These are phyloP conservation scores for Nemopilema nomurai DNA, from an alignment of 30 jellyfish, hydroid and myxozoan species.

Conservation along the genomic window DNA sequence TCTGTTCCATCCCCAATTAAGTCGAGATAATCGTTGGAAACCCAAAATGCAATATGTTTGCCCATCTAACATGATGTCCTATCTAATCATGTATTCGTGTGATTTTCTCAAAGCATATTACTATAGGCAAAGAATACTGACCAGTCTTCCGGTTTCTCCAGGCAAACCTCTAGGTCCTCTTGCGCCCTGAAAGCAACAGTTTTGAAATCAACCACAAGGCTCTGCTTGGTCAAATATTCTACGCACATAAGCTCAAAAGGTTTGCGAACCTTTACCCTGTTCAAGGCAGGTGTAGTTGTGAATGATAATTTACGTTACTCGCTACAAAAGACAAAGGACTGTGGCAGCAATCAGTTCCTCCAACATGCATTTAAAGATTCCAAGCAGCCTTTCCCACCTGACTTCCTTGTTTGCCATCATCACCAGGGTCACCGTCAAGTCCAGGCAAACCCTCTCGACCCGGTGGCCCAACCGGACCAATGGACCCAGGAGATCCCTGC, in stretches of 20 bases:
- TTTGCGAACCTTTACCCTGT: too few relatives aligned
- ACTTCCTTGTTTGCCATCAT: constrained; percentile 53
- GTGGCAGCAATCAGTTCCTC: neutral
- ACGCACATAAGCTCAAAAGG: too few relatives aligned
- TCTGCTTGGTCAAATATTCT: too few relatives aligned
- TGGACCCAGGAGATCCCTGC: constrained; percentile 78
- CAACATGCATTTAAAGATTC: neutral
- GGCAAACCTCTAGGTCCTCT: constrained; percentile 60
- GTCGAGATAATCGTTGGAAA: too few relatives aligned
- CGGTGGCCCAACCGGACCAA: constrained; percentile 83
- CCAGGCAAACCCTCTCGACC: constrained; percentile 93
- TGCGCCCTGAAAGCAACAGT: constrained; percentile 24
- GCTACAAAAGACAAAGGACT: neutral
- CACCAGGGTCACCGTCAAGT: constrained; percentile 60
- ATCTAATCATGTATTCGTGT: too few relatives aligned
- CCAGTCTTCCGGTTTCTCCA: constrained; percentile 44
- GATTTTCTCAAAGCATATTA: neutral
- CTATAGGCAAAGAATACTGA: constrained; percentile 1
- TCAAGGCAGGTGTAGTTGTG: too few relatives aligned
- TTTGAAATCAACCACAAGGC: neutral
- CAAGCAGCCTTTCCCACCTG: constrained; percentile 24
- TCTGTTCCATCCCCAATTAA: too few relatives aligned
- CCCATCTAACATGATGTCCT: too few relatives aligned
- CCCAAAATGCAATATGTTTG: too few relatives aligned
- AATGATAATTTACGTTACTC: too few relatives aligned